Conservation (phyloP, 2,888 invertebrate genomes). For the Ornithoptera priamus region DNA sequence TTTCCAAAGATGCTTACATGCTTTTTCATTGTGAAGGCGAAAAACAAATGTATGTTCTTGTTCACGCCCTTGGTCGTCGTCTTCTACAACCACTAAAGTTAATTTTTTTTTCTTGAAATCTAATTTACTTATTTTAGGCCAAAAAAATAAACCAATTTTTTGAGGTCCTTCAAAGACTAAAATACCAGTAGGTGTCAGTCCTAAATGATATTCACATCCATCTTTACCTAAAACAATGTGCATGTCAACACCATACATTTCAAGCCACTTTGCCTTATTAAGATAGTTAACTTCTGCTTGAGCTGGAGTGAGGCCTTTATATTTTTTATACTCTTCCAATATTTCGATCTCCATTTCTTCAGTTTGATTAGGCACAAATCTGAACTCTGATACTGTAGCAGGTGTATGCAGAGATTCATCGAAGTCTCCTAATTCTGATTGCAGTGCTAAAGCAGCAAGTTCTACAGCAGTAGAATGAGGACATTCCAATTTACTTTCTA, state of each 20-base stretch:
- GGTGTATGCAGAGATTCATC: slow-evolving; percentile 95
- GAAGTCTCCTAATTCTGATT: slow-evolving; percentile 99
- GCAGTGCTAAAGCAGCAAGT: slow-evolving; percentile 93
- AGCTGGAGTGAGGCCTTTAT: slow-evolving; percentile 93
- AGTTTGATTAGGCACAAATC: slow-evolving; percentile 97
- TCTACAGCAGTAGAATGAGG: slow-evolving; percentile 93
- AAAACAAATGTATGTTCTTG: slow-evolving; percentile 99
- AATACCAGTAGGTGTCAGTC: slow-evolving; percentile 98
- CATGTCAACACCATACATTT: slow-evolving; percentile 99
- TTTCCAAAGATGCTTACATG: slow-evolving; percentile 99
- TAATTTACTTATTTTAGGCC: slow-evolving; percentile 98
- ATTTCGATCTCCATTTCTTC: slow-evolving; percentile 98
- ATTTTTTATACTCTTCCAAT: slow-evolving; percentile 93
- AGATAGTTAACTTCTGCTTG: slow-evolving; percentile 97
- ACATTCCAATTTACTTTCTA: slow-evolving; percentile 94
- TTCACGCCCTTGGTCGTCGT: slow-evolving; percentile 97
- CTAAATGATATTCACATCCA: slow-evolving; percentile 96
- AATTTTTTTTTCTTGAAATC: slow-evolving; percentile 99
- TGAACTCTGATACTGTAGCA: slow-evolving; percentile 98
- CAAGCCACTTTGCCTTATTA: slow-evolving; percentile 97
- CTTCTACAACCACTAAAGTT: slow-evolving; percentile 98
- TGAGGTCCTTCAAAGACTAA: slow-evolving; percentile 97
- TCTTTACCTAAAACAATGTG: slow-evolving; percentile 98
- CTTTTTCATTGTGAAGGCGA: slow-evolving; percentile 96
- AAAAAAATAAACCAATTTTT: slow-evolving; percentile 99